A percentile compares a stretch with the other conserved stretches of the same genome.
These are phyloP conservation scores for Autographa pulchrina DNA, from an alignment of 2,888 invertebrate genomes.

Conservation along the genomic window DNA sequence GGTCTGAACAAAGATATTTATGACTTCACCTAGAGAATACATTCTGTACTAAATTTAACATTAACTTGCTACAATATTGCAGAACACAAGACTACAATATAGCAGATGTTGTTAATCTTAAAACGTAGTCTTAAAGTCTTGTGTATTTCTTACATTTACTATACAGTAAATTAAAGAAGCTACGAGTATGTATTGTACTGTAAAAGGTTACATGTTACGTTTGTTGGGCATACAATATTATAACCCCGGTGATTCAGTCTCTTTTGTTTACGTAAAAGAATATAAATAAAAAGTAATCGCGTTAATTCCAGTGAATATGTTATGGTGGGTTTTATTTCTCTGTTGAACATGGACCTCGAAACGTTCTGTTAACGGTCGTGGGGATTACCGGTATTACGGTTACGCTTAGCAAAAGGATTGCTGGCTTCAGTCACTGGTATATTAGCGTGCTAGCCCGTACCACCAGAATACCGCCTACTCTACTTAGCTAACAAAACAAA, in stretches of 20 bases:
- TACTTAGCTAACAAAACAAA: background rate
- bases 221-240: background rate
- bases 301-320: conserved; percentile 4
- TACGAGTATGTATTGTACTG: background rate
- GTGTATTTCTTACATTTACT: background rate
- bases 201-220: conserved; percentile 4
- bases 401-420: background rate
- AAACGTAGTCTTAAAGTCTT: background rate
- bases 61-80: conserved; percentile 5
- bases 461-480: background rate
- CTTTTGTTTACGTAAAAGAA: conserved; percentile 2
- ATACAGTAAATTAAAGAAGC: background rate
- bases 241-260: conserved; percentile 1
- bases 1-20: conserved; percentile 10
- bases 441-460: background rate
- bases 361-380: background rate
- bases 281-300: conserved; percentile 4
- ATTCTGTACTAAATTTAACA: background rate
- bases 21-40: conserved; percentile 7
- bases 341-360: background rate
- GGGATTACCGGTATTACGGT: conserved; percentile 2
- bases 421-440: background rate
- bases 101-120: background rate
- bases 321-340: conserved; percentile 4
- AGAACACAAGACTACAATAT: background rate